Evolutionary conservation across 2,888 invertebrate genomes (phyloP).

Genomic region (Cataglyphis cursor): DNA sequence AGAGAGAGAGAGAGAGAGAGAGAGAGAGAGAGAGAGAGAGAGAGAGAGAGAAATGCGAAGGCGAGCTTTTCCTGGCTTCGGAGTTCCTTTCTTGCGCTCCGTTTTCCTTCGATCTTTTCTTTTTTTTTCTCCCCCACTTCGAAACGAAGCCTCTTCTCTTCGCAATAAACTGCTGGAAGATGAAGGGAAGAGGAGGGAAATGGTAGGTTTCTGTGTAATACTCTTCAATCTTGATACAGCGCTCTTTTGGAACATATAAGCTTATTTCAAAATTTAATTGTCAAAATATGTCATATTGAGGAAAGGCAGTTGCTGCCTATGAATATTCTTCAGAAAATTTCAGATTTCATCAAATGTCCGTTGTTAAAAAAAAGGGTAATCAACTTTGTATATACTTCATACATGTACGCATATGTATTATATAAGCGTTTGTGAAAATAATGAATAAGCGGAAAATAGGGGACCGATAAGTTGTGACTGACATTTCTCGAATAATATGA

Average conservation of each 20-base stretch:
- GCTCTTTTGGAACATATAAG: conserved; percentile 14
- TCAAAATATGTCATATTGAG: conserved; percentile 25
- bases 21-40: neutral
- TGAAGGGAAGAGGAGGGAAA: conserved; percentile 40
- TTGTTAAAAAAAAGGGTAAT: neutral
- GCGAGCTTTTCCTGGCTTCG: conserved; percentile 69
- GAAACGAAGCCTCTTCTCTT: conserved; percentile 22
- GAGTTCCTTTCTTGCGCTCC: conserved; percentile 54
- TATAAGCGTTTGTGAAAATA: neutral
- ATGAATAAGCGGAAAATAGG: conserved; percentile 36
- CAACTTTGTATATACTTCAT: neutral
- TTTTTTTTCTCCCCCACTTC: conserved; percentile 29
- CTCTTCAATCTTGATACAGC: conserved; percentile 29
- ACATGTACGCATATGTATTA: neutral
- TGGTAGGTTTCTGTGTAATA: conserved; percentile 37
- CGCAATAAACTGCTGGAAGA: conserved; percentile 52
- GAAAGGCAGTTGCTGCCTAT: neutral
- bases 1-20: conserved; percentile 11
- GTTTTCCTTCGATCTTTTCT: conserved; percentile 42
- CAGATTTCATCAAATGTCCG: neutral
- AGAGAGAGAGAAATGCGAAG: conserved; percentile 53
- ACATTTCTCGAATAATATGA: conserved; percentile 49
- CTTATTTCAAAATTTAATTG: conserved; percentile 34
- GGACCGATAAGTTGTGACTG: conserved; percentile 60
- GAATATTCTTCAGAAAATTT: neutral